Base-by-base conservation (phyloP, 2,888 invertebrate species). In the Aromia moschata region DNA sequence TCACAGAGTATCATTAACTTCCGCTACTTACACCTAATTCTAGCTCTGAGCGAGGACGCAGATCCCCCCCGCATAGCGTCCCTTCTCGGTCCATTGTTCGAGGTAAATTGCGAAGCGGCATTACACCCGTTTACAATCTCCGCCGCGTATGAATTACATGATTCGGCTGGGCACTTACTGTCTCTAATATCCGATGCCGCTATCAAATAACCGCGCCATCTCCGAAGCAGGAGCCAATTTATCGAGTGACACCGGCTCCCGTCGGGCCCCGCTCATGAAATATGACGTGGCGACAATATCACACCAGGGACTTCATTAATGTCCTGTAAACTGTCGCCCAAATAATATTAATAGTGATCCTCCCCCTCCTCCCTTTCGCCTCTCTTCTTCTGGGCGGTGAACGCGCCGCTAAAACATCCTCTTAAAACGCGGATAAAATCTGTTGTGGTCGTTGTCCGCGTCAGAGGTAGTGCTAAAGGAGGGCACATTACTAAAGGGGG, bases 251-350 rank as follows among this genome's bases (percentile, higher is more conserved):
- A 70, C 68, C 71, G 68, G 60, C 65, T 75, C 77, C 78, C 76
- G 67, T 58, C 62, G 41, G 41, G 46, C 31, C 70, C 64, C 64
- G 65, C 62, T 69, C n/a, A n/a, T 79, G 78, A 80, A 79, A 79
- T 80, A 80, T 79, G 79, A 79, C 79, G 77, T 78, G 78, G 74
- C 79, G 77, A 79, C 79, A 80, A 81, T 80, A 78, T 79, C 76
- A 79, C 81, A 77, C 81, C 62, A 72, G 80, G 80, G 81, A 81
- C 81, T 79, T 81, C 81, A 81, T 81, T 81, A 81, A 81, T 80
- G 80, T 80, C 79, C 78, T 75, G 80, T 75, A 80, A 80, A 81
- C 76, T 79, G 81, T 80, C 81, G 75, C 74, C 77, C 76, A 78
- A 81, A 81, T 80, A 80, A 80, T 79, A 81, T 81, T 80, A 80